These are phyloP conservation scores for Hemichromis elongatus DNA, from an alignment of 2,113 vertebrate genomes.

Conservation along the genomic window DNA sequence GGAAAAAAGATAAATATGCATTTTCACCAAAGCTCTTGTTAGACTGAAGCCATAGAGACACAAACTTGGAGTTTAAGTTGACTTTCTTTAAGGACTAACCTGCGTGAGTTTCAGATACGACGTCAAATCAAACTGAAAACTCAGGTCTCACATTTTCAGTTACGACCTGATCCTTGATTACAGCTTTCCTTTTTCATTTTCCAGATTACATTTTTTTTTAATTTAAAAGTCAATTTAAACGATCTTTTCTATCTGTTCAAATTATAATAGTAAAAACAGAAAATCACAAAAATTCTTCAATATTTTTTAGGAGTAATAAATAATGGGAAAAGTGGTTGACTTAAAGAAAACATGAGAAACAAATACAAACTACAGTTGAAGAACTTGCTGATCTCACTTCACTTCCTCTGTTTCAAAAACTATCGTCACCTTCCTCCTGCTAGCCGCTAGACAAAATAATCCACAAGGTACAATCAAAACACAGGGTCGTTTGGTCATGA, in stretches of 20 bases:
- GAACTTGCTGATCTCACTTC: slow-evolving; percentile 5
- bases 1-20: not conserved
- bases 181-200: not conserved
- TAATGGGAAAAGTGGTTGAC: not conserved
- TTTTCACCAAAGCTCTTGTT: not conserved
- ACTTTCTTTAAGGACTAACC: not conserved
- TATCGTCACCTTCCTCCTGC: slow-evolving; percentile 26
- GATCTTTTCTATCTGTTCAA: not conserved
- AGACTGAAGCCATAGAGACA: not conserved
- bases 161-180: not conserved
- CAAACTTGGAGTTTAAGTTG: not conserved
- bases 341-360: not conserved
- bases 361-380: not conserved
- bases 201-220: not conserved
- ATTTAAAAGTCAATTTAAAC: not conserved
- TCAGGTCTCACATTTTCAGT: not conserved
- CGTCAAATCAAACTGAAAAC: not conserved
- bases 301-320: not conserved
- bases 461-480: slow-evolving; percentile 36
- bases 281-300: not conserved
- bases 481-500: slow-evolving; percentile 8
- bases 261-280: not conserved
- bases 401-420: slow-evolving; percentile 22
- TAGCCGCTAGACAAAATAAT: slow-evolving; percentile 33
- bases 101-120: not conserved